These are phyloP conservation scores for Bubo blakistoni DNA, from an alignment of 2,113 vertebrate species.

Conservation along the genomic window DNA sequence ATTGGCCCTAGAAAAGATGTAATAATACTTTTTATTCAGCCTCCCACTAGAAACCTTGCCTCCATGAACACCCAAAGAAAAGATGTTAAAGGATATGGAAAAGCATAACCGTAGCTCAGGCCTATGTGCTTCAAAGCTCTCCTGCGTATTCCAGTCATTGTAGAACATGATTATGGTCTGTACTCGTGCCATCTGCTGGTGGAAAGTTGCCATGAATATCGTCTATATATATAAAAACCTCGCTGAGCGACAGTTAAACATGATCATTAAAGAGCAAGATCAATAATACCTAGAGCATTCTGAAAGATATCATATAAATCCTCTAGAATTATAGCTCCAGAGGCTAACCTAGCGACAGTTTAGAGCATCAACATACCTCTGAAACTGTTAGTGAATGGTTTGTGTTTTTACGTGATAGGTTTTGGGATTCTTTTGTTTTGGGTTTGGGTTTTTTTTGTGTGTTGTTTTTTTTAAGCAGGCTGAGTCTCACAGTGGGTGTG, in stretches of 20 bases:
- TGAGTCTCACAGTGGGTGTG: background rate
- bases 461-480: background rate
- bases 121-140: background rate
- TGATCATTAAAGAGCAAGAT: background rate
- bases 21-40: background rate
- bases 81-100: background rate
- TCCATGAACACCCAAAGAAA: background rate
- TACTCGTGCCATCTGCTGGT: slow-evolving; percentile 27
- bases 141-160: fast-evolving
- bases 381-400: background rate
- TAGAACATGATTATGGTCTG: background rate
- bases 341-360: background rate
- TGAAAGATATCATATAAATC: background rate
- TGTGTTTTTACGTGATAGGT: background rate
- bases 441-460: background rate
- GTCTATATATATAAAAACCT: background rate
- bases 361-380: background rate
- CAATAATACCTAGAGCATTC: background rate
- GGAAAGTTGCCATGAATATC: background rate
- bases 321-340: background rate
- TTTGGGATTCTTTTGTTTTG: background rate
- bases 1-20: background rate
- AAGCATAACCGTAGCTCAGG: background rate
- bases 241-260: fast-evolving
- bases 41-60: background rate